Base-by-base conservation (phyloP, 2,888 invertebrate species). In the Eupelmus urozonus region DNA sequence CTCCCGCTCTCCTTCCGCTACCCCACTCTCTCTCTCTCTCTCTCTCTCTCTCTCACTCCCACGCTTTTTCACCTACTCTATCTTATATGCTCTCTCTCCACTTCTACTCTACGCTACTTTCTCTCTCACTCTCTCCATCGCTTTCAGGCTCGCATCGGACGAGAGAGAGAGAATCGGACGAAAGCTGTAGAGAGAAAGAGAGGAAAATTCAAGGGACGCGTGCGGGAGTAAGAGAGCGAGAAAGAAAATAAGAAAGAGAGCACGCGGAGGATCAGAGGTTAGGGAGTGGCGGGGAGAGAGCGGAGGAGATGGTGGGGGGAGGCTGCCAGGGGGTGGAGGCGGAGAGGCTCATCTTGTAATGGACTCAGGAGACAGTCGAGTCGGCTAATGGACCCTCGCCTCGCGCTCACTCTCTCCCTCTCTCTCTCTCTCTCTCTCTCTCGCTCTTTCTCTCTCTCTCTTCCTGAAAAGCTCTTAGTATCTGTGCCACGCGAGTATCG, bases 341-440 rank as follows among this genome's bases (percentile, higher is more conserved):
- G 51, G 18, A 62, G 62, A 60, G 86, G 88, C 88, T 89, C 89
- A 89, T 89, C 89, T 89, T 89, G 89, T 89, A 89, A 89, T 89
- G 89, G 89, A 89, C 89, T 89, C 89, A 86, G 87, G 89, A 89
- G 89, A 89, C 89, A 89, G 87, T 89, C 80, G 80, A 80, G 87
- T 88, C 86, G 89, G 88, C 89, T 89, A 89, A 89, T 89, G 89
- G 89, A 89, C 87, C 85, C 85, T 72, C 62, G 72, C 66, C 40
- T 74, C 34, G 3, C 34, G 34, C 9, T 5, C 9, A 34, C 85
- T 69, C 62, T 71, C 66, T 45, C 87, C 85, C 85, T 72, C 55
- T 67, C 66, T 45, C 9, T 5, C 34, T 34, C 9, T 34, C 9
- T 34, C 85, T 72, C 62, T 71, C 60, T 45, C 65, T 34, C 63